Evolutionary conservation across 1,140 invertebrate genomes (phyloP), one percentile per base, ranked within the genome.

Genomic region (Anagrus nilaparvatae): DNA sequence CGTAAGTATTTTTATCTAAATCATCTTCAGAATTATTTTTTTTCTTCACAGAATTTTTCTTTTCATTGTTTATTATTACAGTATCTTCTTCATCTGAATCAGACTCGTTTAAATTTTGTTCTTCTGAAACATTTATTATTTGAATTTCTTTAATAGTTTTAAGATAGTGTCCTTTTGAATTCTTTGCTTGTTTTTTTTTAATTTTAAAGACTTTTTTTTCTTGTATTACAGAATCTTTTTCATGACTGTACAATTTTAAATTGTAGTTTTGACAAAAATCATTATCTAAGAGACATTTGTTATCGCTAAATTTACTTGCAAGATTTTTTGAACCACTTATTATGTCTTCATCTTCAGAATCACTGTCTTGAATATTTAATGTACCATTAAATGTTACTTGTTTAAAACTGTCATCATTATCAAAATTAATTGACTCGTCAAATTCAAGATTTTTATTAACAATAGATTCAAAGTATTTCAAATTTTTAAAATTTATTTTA

Each of bases 371-470:
- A 35, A 63, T 56, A n/a, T 42, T 34, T 17, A 66, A 44, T 46
- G 51, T 60, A 2, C 65, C 65, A 49, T 59, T 41, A 3, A 43
- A 23, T 5, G 43, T n/a, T 21, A 51, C 51, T 29, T 58, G 37
- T 30, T 53, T 33, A 36, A 65, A 65, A 40, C 28, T 49, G 46
- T 59, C 60, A 42, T 61, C 49, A 18, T 54, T 39, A 7, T 43
- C 34, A 10, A 40, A 44, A 32, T 17, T 12, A 17, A 32, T 24
- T 24, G 10, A 7, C 21, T 10, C n/a, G 6, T 19, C 42, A 5
- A 33, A 14, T 12, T 40, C 18, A 23, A 12, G 7, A 25, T 25
- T 24, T 20, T 40, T 29, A n/a, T 35, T 14, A 18, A 31, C n/a
- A 9, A 47, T 4, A 7, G 12, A 19, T 18, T 17, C 31, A 19